Conservation (phyloP, 2,113 vertebrate genomes). For the Barnardius zonarius region DNA sequence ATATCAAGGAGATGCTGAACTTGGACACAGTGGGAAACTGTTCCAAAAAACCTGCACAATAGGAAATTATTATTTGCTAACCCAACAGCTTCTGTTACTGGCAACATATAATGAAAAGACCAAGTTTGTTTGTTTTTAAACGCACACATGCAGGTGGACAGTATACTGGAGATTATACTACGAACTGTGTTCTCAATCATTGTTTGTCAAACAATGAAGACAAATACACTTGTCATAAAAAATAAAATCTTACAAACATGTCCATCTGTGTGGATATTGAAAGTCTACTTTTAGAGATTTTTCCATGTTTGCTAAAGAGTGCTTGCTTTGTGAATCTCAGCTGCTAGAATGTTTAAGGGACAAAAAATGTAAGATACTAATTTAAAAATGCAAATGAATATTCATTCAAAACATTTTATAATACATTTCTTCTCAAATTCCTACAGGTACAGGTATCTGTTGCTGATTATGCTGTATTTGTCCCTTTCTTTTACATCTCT, state of each 20-base stretch:
- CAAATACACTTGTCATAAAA: background rate
- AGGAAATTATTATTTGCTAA: background rate
- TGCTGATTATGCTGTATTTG: background rate
- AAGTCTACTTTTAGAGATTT: background rate
- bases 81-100: background rate
- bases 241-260: background rate
- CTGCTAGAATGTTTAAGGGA: background rate
- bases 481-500: background rate
- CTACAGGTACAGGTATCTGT: background rate
- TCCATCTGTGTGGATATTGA: background rate
- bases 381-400: background rate
- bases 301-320: background rate
- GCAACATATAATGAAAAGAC: background rate
- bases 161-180: background rate
- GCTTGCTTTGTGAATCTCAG: background rate
- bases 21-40: background rate
- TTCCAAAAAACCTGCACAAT: background rate
- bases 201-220: background rate
- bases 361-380: background rate
- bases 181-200: background rate
- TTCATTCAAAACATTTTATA: background rate
- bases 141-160: background rate
- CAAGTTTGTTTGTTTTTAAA: background rate
- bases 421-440: background rate
- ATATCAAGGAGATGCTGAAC: background rate